These are phyloP conservation scores for Macrophya alboannulata DNA, from an alignment of 2,888 invertebrate species.

Conservation along the genomic window DNA sequence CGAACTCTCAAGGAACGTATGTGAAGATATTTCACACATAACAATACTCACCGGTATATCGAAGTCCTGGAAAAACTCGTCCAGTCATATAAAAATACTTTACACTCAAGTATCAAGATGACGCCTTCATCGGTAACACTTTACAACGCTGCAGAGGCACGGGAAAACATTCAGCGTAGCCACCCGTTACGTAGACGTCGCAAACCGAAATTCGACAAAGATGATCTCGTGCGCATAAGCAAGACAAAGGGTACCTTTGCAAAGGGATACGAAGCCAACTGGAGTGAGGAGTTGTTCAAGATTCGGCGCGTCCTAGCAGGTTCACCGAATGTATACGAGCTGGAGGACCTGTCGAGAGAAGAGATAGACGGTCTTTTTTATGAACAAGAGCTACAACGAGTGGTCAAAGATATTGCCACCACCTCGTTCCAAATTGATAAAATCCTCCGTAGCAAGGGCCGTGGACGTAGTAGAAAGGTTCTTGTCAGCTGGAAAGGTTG, in stretches of 20 bases:
- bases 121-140: neutral
- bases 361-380: slow-evolving; percentile 65
- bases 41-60: slow-evolving; percentile 66
- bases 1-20: slow-evolving; percentile 70
- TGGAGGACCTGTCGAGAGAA: slow-evolving; percentile 64
- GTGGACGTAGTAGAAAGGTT: slow-evolving; percentile 56
- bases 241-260: slow-evolving; percentile 63
- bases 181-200: too few species aligned
- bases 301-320: slow-evolving; percentile 61
- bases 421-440: slow-evolving; percentile 63
- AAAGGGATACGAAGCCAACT: slow-evolving; percentile 65
- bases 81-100: slow-evolving; percentile 65
- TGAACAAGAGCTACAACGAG: slow-evolving; percentile 63
- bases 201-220: too few species aligned
- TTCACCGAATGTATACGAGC: slow-evolving; percentile 65
- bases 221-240: slow-evolving; percentile 38
- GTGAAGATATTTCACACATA: slow-evolving; percentile 68
- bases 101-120: slow-evolving; percentile 62
- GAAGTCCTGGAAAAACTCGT: slow-evolving; percentile 66
- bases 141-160: too few species aligned
- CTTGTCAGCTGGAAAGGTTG: slow-evolving; percentile 68
- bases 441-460: slow-evolving; percentile 60
- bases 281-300: slow-evolving; percentile 67
- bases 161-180: too few species aligned
- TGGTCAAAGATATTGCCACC: slow-evolving; percentile 40